A percentile compares a stretch with the other conserved stretches of the same genome.
These are phyloP conservation scores for Ostrea denselamellosa DNA, from an alignment of 1,140 invertebrate genomes.

Conservation along the genomic window DNA sequence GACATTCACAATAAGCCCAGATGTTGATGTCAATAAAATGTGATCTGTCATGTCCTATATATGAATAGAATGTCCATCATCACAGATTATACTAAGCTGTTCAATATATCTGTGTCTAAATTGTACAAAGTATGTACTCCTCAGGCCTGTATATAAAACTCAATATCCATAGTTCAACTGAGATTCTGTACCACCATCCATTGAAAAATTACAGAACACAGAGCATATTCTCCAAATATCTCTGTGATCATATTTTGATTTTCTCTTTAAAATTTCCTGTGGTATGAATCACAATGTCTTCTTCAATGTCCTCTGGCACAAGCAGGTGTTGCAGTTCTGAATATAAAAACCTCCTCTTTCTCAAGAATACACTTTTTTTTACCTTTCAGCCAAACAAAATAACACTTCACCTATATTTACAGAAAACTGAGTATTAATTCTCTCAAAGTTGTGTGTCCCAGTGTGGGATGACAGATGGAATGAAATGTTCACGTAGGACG, in stretches of 20 bases:
- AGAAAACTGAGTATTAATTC: neutral
- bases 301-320: neutral
- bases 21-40: neutral
- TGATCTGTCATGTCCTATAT: neutral
- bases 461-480: slow-evolving; percentile 22
- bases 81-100: neutral
- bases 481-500: slow-evolving; percentile 11
- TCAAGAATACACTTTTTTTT: neutral
- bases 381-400: neutral
- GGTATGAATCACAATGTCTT: neutral
- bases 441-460: neutral
- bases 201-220: neutral
- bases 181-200: neutral
- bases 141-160: no score
- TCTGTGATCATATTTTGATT: neutral
- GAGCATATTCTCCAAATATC: neutral
- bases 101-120: neutral
- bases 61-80: neutral
- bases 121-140: neutral
- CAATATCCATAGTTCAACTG: neutral
- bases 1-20: neutral
- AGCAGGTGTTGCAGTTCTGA: neutral
- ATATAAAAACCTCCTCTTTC: neutral
- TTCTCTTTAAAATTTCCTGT: no score
- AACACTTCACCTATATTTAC: slow-evolving; percentile 4